phyloP scores from a whole-genome alignment of 1,140 invertebrate genomes.

The Tetragnatha versicolor region DNA sequence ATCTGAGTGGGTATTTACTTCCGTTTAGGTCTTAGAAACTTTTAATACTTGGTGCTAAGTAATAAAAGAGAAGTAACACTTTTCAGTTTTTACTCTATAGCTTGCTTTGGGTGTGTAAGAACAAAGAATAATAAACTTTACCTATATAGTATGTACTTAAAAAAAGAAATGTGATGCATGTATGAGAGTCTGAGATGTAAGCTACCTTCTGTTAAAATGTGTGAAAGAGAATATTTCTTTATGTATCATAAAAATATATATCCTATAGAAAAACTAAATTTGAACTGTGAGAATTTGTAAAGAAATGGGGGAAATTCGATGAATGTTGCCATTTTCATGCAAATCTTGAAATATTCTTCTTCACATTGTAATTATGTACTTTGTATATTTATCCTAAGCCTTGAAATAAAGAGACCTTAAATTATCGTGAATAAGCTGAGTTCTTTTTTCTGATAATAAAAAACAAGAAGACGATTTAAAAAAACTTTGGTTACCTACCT shows the following conservation, averaged over 20 bases:
- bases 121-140: too few relatives aligned
- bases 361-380: constrained; percentile 55
- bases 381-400: constrained; percentile 55
- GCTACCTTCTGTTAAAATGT: background rate
- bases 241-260: constrained; percentile 42
- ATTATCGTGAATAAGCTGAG: constrained; percentile 43
- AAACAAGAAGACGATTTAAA: too few relatives aligned
- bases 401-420: constrained; percentile 56
- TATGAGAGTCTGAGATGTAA: background rate
- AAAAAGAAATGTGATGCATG: constrained; percentile 35
- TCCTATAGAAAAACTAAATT: constrained; percentile 45
- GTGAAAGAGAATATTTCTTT: constrained; percentile 6
- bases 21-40: too few relatives aligned
- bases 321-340: constrained; percentile 42
- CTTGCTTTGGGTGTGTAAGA: background rate
- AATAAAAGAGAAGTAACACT: too few relatives aligned
- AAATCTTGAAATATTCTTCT: constrained; percentile 48
- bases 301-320: constrained; percentile 7
- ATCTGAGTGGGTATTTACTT: too few relatives aligned
- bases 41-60: background rate
- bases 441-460: too few relatives aligned
- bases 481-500: too few relatives aligned
- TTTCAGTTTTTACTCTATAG: background rate
- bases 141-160: constrained; percentile 18
- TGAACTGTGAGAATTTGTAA: constrained; percentile 33